A percentile compares a stretch with the other conserved stretches of the same genome.
Conservation (phyloP, 1,140 invertebrate genomes). For the Neuroterus valhalla region DNA sequence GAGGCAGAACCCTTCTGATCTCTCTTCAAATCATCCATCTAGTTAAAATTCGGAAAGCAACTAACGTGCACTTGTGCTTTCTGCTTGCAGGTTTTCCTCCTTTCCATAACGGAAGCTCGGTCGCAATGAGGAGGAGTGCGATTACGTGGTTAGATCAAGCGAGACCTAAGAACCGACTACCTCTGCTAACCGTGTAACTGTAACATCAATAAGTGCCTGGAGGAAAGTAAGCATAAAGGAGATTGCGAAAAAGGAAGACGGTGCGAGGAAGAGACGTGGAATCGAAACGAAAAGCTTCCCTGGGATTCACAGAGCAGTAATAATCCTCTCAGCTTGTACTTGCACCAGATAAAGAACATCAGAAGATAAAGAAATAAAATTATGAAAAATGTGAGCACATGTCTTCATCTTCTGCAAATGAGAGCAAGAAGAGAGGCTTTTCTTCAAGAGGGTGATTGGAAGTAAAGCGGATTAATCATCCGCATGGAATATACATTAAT, state of each 20-base stretch:
- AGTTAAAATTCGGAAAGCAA: no score
- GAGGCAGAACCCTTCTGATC: no score
- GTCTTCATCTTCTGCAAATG: slow-evolving; percentile 16
- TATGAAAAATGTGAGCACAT: slow-evolving; percentile 16
- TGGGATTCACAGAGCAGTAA: slow-evolving; percentile 1
- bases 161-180: slow-evolving; percentile 9
- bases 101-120: background rate
- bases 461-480: no score
- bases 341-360: slow-evolving; percentile 18
- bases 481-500: no score
- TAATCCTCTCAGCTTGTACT: background rate
- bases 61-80: background rate
- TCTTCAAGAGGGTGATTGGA: background rate
- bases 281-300: slow-evolving; percentile 20
- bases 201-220: slow-evolving; percentile 28
- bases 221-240: slow-evolving; percentile 25
- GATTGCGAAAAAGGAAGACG: slow-evolving; percentile 17
- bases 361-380: slow-evolving; percentile 8
- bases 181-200: slow-evolving; percentile 7
- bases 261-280: slow-evolving; percentile 8
- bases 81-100: background rate
- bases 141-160: slow-evolving; percentile 23
- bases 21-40: no score
- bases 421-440: background rate
- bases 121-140: slow-evolving; percentile 25